Evolutionary conservation across 2,113 vertebrate genomes (phyloP), one percentile per base, ranked within the genome.

Genomic region (Polypterus bichir): DNA sequence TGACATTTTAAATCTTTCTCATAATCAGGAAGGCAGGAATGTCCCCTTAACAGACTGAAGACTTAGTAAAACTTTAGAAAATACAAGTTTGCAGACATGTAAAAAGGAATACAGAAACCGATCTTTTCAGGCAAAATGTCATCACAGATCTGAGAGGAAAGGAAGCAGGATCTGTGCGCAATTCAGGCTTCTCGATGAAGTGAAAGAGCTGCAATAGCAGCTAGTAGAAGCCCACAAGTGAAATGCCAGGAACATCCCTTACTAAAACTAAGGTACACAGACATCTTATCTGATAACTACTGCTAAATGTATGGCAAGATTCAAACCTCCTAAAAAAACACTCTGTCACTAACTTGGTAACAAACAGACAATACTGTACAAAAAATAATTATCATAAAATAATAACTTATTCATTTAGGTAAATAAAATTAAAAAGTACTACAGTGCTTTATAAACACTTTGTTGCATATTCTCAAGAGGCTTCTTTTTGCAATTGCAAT

Each of bases 201-300:
- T 45, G 56, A 7, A 44, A 5, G 44, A 58, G 60, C 4, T 5
- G 62, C 1, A 64, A 62, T 11, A 57, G 56, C 66, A 72, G 64
- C 74, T 70, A 80, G 79, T 79, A 88, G 52, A 77, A 81, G 75
- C 77, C 74, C 78, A 67, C 76, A 66, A 80, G 71, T 77, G 66
- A 65, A 80, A 81, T 68, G 79, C 86, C 88, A 92, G 88, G 92
- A 91, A 93, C 83, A 85, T 92, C 89, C 91, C 86, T 94, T 92
- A 91, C 88, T 91, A 91, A 89, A 88, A 89, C 89, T 88, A 94
- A 86, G 88, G 83, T 91, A 89, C 90, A 87, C 87, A 72, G 72
- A 77, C 79, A 77, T 70, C 49, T 72, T 71, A 79, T 81, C 86
- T 81, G 81, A 85, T 85, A 27, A 87, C 88, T 86, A 86, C 81